Conservation (phyloP, 2,888 invertebrate genomes). For the Lobophora halterata region DNA sequence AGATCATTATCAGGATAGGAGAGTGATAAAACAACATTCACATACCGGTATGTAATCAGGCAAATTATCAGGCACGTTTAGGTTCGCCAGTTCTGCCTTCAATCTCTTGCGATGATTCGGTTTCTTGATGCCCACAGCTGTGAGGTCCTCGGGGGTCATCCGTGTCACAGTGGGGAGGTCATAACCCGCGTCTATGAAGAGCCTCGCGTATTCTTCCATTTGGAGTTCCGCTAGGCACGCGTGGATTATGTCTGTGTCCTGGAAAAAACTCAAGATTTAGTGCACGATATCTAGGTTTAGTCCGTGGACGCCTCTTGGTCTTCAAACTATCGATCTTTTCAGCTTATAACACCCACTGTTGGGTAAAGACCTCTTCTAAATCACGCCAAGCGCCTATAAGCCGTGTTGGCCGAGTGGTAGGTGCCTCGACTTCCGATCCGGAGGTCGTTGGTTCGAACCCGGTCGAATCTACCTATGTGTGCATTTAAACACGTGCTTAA, state of each 20-base stretch:
- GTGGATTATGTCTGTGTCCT: slow-evolving; percentile 96
- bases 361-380: no score
- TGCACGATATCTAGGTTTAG: slow-evolving; percentile 6
- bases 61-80: slow-evolving; percentile 96
- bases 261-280: slow-evolving; percentile 44
- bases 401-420: no score
- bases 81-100: slow-evolving; percentile 96
- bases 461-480: no score
- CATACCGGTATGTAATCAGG: slow-evolving; percentile 96
- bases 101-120: slow-evolving; percentile 97
- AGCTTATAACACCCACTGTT: no score
- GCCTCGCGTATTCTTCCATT: slow-evolving; percentile 96
- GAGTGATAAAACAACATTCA: no score
- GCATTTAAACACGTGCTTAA: no score
- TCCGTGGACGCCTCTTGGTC: background rate
- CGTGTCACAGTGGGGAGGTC: slow-evolving; percentile 98
- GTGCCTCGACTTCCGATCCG: no score
- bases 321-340: no score
- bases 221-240: slow-evolving; percentile 96
- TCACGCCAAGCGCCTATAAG: no score
- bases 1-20: no score
- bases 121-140: slow-evolving; percentile 95
- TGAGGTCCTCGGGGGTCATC: slow-evolving; percentile 98
- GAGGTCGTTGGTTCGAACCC: no score
- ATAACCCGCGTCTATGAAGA: slow-evolving; percentile 97